These are phyloP conservation scores for Heliconius melpomene DNA, from an alignment of 1,140 invertebrate genomes.

Conservation along the genomic window DNA sequence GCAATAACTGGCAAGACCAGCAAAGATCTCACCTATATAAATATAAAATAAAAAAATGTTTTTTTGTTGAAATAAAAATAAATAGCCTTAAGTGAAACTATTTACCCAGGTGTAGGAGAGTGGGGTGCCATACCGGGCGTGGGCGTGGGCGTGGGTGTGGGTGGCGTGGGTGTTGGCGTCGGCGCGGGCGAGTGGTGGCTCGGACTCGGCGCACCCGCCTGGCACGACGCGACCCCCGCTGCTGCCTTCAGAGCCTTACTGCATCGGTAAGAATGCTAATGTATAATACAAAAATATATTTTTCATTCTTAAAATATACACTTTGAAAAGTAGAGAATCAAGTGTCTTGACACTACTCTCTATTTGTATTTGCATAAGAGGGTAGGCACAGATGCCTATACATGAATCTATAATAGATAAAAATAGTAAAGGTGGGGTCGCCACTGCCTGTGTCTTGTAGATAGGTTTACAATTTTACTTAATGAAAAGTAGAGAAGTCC, in stretches of 20 bases:
- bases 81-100: not conserved
- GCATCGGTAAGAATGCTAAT: slow-evolving; percentile 51
- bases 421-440: too few relatives aligned
- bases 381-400: too few relatives aligned
- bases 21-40: too few relatives aligned
- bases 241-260: slow-evolving; percentile 65
- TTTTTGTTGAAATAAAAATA: not conserved
- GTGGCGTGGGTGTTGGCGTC: slow-evolving; percentile 48
- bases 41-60: not conserved
- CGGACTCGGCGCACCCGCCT: slow-evolving; percentile 60
- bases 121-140: slow-evolving; percentile 48
- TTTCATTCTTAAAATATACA: not conserved
- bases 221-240: slow-evolving; percentile 63
- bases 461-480: too few relatives aligned
- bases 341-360: too few relatives aligned
- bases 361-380: too few relatives aligned
- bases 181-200: slow-evolving; percentile 68
- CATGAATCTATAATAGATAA: too few relatives aligned
- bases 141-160: slow-evolving; percentile 42
- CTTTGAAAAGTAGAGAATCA: not conserved
- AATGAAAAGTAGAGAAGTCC: too few relatives aligned
- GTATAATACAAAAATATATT: not conserved
- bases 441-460: too few relatives aligned
- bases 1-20: too few relatives aligned
- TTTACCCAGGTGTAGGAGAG: slow-evolving; percentile 56